These are phyloP conservation scores for Tineola bisselliella DNA, from an alignment of 2,888 invertebrate genomes.

Conservation along the genomic window DNA sequence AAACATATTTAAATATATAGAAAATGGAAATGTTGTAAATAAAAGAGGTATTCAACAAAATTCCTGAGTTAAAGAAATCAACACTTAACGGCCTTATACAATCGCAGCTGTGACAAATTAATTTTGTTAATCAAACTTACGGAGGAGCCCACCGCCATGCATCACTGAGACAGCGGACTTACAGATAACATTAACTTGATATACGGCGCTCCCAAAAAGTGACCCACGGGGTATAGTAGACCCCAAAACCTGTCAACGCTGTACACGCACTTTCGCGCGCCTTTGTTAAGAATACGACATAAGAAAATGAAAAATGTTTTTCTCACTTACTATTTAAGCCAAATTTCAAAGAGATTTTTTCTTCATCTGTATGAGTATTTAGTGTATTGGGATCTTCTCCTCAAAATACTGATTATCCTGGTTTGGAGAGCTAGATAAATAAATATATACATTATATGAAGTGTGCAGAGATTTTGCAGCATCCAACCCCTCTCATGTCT, in stretches of 20 bases:
- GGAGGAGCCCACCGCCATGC: constrained; percentile 45
- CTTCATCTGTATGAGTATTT: no score
- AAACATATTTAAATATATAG: no score
- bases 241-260: neutral
- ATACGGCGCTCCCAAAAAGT: constrained; percentile 41
- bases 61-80: neutral
- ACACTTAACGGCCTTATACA: constrained; percentile 15
- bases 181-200: constrained; percentile 59
- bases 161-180: constrained; percentile 51
- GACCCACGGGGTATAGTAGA: neutral
- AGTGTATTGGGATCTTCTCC: no score
- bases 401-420: no score
- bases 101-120: constrained; percentile 53
- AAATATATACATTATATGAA: no score
- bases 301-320: neutral
- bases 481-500: no score
- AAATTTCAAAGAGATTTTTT: no score
- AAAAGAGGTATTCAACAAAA: no score
- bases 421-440: no score
- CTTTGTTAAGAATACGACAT: neutral
- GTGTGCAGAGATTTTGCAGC: no score
- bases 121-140: constrained; percentile 57
- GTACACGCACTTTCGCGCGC: neutral
- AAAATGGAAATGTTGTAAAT: no score
- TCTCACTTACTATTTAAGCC: neutral